phyloP scores from a whole-genome alignment of 2,888 invertebrate genomes.

The Molorchus minor region DNA sequence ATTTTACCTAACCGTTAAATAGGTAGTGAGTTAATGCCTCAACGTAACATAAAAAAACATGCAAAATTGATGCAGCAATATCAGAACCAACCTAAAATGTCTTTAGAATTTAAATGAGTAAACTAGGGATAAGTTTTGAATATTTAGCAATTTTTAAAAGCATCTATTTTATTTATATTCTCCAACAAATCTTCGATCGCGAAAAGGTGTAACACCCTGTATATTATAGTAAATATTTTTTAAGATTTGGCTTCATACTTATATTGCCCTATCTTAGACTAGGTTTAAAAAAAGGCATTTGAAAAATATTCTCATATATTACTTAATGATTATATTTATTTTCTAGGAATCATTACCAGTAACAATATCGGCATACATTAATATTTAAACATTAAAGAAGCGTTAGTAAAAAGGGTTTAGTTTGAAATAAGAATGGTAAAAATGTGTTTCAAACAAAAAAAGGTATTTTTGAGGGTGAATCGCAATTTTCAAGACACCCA shows the following conservation, averaged over 20 bases:
- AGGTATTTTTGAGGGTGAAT: too few species aligned
- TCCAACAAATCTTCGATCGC: too few species aligned
- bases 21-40: too few species aligned
- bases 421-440: not conserved
- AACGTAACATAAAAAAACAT: too few species aligned
- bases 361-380: conserved; percentile 40
- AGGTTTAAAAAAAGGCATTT: conserved; percentile 58
- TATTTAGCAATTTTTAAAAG: too few species aligned
- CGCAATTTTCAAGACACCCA: too few species aligned
- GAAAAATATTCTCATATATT: conserved; percentile 58
- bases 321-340: conserved; percentile 51
- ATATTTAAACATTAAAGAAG: conserved; percentile 53
- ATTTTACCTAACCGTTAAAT: too few species aligned
- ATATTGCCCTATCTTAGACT: conserved; percentile 29
- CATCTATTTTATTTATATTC: conserved; percentile 2
- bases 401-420: conserved; percentile 52
- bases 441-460: too few species aligned
- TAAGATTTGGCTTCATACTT: conserved; percentile 30
- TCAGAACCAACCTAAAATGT: too few species aligned
- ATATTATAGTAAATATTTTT: conserved; percentile 33
- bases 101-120: too few species aligned
- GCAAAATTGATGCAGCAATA: too few species aligned
- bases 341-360: conserved; percentile 61
- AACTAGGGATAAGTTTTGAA: too few species aligned
- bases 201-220: not conserved